Evolutionary conservation across 2,888 invertebrate species (phyloP), one percentile per base, ranked within the genome.

Genomic region (Torymus texanus): DNA sequence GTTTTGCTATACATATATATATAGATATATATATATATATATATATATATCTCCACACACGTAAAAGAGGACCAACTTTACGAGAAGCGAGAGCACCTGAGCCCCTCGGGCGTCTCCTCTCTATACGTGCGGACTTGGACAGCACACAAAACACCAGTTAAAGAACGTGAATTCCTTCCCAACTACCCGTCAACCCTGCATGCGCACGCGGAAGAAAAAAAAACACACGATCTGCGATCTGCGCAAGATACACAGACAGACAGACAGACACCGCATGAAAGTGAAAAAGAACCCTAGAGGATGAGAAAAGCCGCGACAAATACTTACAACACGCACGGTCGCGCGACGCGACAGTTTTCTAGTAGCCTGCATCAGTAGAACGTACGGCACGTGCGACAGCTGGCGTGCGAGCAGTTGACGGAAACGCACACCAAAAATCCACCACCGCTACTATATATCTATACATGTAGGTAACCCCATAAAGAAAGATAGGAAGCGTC

Each of bases 81-180:
- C 18, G 16, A 41, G 24, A 24, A 16, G 24, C 8, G 62, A 70
- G 73, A 73, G 41, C 41, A 68, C 71, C 75, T 75, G 71, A 75
- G 75, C 29, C 55, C 41, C 29, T 13, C 41, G 41, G 41, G 41
- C 41, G 41, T 41, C 41, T 21, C 21, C 21, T 21, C 21, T 21
- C 21, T 21, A 1, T 41, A 41, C 41, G 10, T 5, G n/a, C n/a
- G 4, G 29, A 29, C 29, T 29, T 29, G 29, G 50, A 59, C 21
- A 21, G 61, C 61, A n/a, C 58, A 62, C 61, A 67, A 62, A 61
- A 62, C 67, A 55, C 61, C 67, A 67, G 72, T 78, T 71, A 53
- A 61, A 78, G 63, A 67, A 74, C 73, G 68, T 78, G 78, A 61
- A 78, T 74, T 78, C 78, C 68, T 74, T 58, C 24, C 29, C 29